These are phyloP conservation scores for Philonicus albiceps DNA, from an alignment of 2,888 invertebrate species.

Conservation along the genomic window DNA sequence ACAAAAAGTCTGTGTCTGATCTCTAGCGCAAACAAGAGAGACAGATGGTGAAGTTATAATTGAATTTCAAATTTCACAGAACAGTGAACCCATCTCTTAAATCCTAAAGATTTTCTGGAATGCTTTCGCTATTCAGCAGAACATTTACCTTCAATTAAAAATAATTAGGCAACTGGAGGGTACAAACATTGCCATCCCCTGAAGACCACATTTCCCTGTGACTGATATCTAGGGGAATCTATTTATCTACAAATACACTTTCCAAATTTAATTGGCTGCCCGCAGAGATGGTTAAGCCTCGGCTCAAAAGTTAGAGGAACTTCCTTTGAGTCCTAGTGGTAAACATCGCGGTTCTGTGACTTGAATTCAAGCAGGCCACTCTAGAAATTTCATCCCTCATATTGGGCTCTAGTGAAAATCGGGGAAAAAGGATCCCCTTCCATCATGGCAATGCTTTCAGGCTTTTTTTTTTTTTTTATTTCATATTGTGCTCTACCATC, in stretches of 20 bases:
- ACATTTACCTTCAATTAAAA: constrained; percentile 42
- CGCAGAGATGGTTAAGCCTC: constrained; percentile 37
- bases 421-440: not conserved
- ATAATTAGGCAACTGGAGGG: constrained; percentile 24
- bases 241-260: constrained; percentile 46
- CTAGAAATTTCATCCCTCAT: not conserved
- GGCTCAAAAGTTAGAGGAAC: not conserved
- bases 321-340: not conserved
- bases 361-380: not conserved
- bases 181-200: not conserved
- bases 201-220: not conserved
- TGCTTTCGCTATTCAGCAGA: not conserved
- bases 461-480: too few relatives aligned
- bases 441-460: not conserved
- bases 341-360: not conserved
- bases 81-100: constrained; percentile 1
- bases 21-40: not conserved
- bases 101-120: not conserved
- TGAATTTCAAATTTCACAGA: constrained; percentile 23
- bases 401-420: not conserved
- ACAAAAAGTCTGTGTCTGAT: not conserved
- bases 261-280: constrained; percentile 47
- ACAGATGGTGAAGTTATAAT: constrained; percentile 23
- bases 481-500: not conserved
- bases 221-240: constrained; percentile 31